Evolutionary conservation across 23 tunicate genomes (phyloP), one percentile per base, ranked within the genome.

Genomic region (Aplidium turbinatum): DNA sequence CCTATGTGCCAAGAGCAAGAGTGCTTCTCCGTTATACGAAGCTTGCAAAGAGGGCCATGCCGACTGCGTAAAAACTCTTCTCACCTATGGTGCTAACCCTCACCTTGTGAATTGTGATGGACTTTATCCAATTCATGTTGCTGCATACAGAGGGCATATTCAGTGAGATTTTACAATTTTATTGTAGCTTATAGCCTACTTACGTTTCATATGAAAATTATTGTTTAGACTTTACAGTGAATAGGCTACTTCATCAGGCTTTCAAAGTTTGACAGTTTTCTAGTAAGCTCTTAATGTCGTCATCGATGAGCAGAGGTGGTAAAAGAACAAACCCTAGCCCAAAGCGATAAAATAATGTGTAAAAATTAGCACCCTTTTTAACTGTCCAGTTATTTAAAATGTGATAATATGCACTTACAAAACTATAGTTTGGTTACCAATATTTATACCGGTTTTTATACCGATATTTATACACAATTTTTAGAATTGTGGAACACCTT

Each of bases 11-110:
- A 45, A 53, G 35, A 91, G 84, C 69, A 73, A 68, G 61, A 62
- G 60, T 5, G 97, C 97, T 20, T 77, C 96, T 13, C 96, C 96
- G 1, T 58, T 89, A 26, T 89, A 77, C 73, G 96, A 89, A 51
- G 96, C 96, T 5, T 82, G 96, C 50, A 89, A 89, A 70, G 85
- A 89, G 68, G 78, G 89, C 21, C 87, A 81, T 34, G 66, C 38
- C 38, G 83, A 66, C 48, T 91, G 91, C 58, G 92, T 82, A 31
- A 53, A 38, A 45, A 84, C 86, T 65, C 56, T 91, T 45, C 60
- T 84, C 6, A 32, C 50, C 1, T 31, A 79, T 66, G 87, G 79
- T 42, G 92, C 97, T n/a, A 76, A 79, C 45, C 97, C 91, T 4
- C 91, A 84, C 39, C 33, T 91, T 5, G 70, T 73, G 1, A 89